Evolutionary conservation across 2,888 invertebrate genomes (phyloP).

Genomic region (Amiota communis): DNA sequence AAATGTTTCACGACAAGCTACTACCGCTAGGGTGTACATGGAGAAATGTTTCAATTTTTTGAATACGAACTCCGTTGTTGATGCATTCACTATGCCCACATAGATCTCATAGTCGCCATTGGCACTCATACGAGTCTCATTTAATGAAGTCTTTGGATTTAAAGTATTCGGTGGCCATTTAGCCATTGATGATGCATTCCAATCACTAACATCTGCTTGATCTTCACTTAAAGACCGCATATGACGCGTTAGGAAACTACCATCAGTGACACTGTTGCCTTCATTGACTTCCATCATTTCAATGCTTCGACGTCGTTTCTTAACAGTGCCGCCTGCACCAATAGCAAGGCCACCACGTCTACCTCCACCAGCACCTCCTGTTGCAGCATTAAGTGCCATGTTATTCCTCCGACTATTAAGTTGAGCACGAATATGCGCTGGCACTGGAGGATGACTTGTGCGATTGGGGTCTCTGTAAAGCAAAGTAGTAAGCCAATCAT

Average conservation of each 20-base stretch:
- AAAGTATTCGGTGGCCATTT: conserved; percentile 36
- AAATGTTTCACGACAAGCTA: conserved; percentile 81
- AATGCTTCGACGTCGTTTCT: conserved; percentile 45
- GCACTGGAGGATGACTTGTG: neutral
- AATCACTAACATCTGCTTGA: conserved; percentile 5
- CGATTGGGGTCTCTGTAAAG: conserved; percentile 14
- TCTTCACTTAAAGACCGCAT: conserved; percentile 49
- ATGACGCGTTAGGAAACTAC: conserved; percentile 61
- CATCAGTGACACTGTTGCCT: conserved; percentile 25
- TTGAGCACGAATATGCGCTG: neutral
- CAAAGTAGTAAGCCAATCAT: neutral
- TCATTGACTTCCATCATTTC: conserved; percentile 29
- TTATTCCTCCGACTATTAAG: neutral
- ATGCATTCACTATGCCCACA: conserved; percentile 58
- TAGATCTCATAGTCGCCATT: conserved; percentile 46
- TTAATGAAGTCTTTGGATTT: conserved; percentile 32
- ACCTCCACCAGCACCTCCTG: conserved; percentile 11
- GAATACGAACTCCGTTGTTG: conserved; percentile 75
- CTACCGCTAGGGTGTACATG: conserved; percentile 82
- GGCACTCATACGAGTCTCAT: conserved; percentile 65
- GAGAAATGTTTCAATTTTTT: conserved; percentile 83
- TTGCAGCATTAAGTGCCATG: neutral
- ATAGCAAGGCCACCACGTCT: neutral
- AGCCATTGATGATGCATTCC: conserved; percentile 24
- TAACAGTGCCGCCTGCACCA: neutral